Evolutionary conservation across 2,888 invertebrate species (phyloP), one percentile per base, ranked within the genome.

Genomic region (Cosmia pyralina): DNA sequence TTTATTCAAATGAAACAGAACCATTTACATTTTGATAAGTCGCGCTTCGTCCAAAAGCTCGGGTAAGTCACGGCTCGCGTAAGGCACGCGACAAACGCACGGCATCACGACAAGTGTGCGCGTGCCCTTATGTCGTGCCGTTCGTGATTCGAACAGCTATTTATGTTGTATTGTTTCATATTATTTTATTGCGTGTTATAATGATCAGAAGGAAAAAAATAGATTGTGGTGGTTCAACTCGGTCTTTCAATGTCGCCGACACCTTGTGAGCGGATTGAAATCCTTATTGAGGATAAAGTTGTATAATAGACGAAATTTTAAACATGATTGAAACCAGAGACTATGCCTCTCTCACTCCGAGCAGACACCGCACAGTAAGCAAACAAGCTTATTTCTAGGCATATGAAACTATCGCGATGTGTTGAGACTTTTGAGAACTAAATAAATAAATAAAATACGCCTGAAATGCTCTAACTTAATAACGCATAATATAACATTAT

Each of bases 41-140:
- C 74, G 72, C 48, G 68, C 70, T 62, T 57, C 53, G 11, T 28
- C 67, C 66, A 46, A 75, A 84, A 69, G 72, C 77, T 68, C 71
- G 28, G 50, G 13, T 22, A 19, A 83, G 85, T 87, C 88, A 86
- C 89, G 85, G 81, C 80, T 75, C 67, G 58, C 68, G 86, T 90
- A 90, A 90, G 90, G 93, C 93, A 93, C 93, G 93, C 92, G 93
- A 92, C 93, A 90, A 87, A 90, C 90, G 89, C 88, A 88, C 90
- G 83, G 65, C 79, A 87, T 85, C 92, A 92, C 93, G 93, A 91
- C 88, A 76, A 74, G 88, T 90, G 90, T 89, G 90, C 82, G 89
- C 93, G 91, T 92, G 94, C 88, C 89, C 87, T 90, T 83, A 90
- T 57, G 88, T 94, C 94, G 94, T 94, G 94, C 87, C 69, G 88